Evolutionary conservation across 2,797 vertebrate genomes (phyloP), one percentile per base, ranked within the genome.

Genomic region (Ceryle rudis): DNA sequence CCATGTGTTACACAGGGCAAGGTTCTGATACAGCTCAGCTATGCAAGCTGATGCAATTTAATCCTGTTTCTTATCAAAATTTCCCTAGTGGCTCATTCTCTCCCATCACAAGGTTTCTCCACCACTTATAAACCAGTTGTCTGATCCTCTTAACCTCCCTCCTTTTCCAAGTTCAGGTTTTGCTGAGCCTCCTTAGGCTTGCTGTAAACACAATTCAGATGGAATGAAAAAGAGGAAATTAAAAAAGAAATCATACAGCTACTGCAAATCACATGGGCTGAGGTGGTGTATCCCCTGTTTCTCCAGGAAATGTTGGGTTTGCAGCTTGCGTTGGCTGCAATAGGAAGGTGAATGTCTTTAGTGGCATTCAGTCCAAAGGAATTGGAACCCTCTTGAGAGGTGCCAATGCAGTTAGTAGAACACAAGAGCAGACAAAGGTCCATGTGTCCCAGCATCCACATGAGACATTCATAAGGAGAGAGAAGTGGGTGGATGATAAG

Each of bases 211-310:
- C 65, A 90, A 22, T 81, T 93, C 80, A 81, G 73, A 54, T 66
- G 83, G 73, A 70, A 92, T 20, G n/a, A 39, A 90, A 75, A 70
- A 75, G 66, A 81, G 80, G 91, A 96, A 96, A 93, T 94, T 81
- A 80, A 89, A 83, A 93, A 72, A 79, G 35, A 72, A 92, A 73
- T 65, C 42, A 72, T 25, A 25, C 3, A 71, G 22, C 41, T 82
- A 60, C 79, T 71, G 69, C 52, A 88, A 65, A 81, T 79, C 58
- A 49, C 65, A 75, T 3, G 12, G 37, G 18, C 69, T 69, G 54
- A 5, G 7, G 6, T 39, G 37, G 37, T 85, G 14, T 74, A 33
- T 80, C 33, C 26, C 44, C 26, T 19, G 3, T 69, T 73, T 62
- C 66, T 84, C 19, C 29, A 64, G 47, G 26, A 90, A 79, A 52